These are phyloP conservation scores for Colaptes auratus DNA, from an alignment of 2,113 vertebrate genomes.

Conservation along the genomic window DNA sequence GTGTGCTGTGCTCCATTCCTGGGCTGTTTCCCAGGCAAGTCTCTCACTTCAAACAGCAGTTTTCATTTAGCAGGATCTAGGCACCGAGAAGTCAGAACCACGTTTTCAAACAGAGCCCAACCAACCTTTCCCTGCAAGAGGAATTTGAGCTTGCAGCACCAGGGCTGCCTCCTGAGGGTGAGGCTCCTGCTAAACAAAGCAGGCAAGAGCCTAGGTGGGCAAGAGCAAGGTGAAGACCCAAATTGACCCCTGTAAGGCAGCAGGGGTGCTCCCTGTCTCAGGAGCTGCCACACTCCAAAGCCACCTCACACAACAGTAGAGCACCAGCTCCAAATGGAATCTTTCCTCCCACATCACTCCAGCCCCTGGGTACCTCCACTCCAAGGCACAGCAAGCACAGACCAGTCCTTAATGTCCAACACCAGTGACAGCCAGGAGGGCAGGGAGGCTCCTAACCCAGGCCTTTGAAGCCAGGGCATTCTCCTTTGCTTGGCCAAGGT, in stretches of 20 bases:
- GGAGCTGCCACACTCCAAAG: neutral
- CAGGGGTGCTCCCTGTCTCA: neutral
- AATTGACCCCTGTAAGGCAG: neutral
- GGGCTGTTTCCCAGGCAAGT: neutral
- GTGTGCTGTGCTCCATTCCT: neutral
- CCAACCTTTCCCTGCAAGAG: neutral
- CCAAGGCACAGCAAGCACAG: accelerated
- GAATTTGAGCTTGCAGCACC: accelerated
- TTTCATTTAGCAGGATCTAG: neutral
- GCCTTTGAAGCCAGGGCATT: neutral
- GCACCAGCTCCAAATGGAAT: accelerated
- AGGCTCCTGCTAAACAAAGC: neutral
- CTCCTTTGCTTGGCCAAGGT: too few species aligned
- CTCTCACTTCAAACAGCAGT: neutral
- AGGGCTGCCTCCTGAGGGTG: neutral
- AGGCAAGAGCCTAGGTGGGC: accelerated
- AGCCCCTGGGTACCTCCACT: neutral
- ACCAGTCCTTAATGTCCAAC: neutral
- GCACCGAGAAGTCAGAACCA: accelerated
- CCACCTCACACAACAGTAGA: accelerated
- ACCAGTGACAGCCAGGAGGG: neutral
- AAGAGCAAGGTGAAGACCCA: neutral
- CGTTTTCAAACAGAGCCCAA: neutral
- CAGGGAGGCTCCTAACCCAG: too few species aligned
- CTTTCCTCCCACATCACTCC: neutral